phyloP scores from a whole-genome alignment of 2,888 invertebrate genomes.

The Caenorhabditis imperialis region DNA sequence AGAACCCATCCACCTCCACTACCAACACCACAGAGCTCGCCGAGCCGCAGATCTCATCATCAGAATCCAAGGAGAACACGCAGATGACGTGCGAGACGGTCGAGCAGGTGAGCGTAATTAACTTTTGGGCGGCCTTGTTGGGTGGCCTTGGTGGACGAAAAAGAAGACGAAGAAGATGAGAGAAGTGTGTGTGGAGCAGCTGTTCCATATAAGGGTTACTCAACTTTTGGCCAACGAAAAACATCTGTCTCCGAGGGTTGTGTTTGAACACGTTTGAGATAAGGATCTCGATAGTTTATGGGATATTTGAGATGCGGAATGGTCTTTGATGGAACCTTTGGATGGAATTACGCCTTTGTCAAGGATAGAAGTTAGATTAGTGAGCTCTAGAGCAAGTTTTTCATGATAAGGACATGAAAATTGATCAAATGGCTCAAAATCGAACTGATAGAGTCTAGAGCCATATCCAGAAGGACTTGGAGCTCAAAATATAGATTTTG shows the following conservation, averaged over 20 bases:
- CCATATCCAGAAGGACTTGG: no score
- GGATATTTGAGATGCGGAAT: no score
- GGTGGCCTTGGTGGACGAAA: conserved; percentile 6
- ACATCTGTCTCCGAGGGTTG: conserved; percentile 29
- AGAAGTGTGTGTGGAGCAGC: conserved; percentile 41
- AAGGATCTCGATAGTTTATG: no score
- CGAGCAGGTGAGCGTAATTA: conserved; percentile 43
- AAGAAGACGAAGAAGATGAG: conserved; percentile 5
- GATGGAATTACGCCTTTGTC: no score
- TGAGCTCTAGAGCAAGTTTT: no score
- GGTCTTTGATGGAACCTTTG: no score
- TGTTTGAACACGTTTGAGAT: conserved; percentile 19
- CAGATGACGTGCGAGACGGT: conserved; percentile 41
- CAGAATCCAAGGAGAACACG: conserved; percentile 11
- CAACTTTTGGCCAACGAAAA: neutral
- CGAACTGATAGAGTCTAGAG: no score
- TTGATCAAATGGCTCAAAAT: no score
- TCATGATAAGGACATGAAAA: no score
- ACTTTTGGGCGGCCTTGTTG: conserved; percentile 9
- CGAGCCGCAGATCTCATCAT: conserved; percentile 20
- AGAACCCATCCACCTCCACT: neutral
- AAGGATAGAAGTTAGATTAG: no score
- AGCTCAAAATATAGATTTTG: no score
- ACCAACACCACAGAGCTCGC: neutral
- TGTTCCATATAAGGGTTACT: conserved; percentile 16